Percentiles rank a stretch among this genome's conserved stretches.
These are phyloP conservation scores for Drosophila tsacasi DNA, from an alignment of 1,140 invertebrate species.

Conservation along the genomic window DNA sequence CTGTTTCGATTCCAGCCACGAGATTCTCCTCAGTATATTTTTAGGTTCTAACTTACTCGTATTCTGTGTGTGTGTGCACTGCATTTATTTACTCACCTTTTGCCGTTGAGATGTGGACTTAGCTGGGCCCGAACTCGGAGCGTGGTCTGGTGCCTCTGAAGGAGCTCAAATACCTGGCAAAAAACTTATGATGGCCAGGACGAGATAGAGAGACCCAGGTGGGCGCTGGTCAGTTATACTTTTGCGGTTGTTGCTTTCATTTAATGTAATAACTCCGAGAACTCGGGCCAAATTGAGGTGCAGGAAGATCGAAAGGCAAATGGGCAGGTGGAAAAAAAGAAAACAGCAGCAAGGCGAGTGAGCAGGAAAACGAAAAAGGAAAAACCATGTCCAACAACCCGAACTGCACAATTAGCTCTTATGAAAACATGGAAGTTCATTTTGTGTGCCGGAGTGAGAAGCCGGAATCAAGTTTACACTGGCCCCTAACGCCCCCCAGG, in stretches of 20 bases:
- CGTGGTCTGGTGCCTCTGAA: not conserved
- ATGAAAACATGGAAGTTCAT: conserved; percentile 6
- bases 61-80: too few relatives aligned
- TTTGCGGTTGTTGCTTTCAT: conserved; percentile 30
- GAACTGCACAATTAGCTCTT: conserved; percentile 12
- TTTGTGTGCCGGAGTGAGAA: not conserved
- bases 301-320: conserved; percentile 8
- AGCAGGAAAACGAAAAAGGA: not conserved
- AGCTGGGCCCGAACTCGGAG: not conserved
- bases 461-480: conserved; percentile 1
- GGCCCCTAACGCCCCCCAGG: not conserved
- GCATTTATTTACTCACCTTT: conserved; percentile 19
- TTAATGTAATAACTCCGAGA: conserved; percentile 15
- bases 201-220: not conserved
- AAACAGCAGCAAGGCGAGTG: not conserved
- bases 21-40: not conserved
- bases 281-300: conserved; percentile 2
- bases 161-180: not conserved
- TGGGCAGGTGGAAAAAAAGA: not conserved
- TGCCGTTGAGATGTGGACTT: conserved; percentile 1
- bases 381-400: not conserved
- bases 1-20: not conserved
- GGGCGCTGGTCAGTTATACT: not conserved
- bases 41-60: not conserved
- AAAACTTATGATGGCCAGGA: not conserved